Evolutionary conservation across 2,797 vertebrate genomes (phyloP).

Genomic region (Falco cherrug): DNA sequence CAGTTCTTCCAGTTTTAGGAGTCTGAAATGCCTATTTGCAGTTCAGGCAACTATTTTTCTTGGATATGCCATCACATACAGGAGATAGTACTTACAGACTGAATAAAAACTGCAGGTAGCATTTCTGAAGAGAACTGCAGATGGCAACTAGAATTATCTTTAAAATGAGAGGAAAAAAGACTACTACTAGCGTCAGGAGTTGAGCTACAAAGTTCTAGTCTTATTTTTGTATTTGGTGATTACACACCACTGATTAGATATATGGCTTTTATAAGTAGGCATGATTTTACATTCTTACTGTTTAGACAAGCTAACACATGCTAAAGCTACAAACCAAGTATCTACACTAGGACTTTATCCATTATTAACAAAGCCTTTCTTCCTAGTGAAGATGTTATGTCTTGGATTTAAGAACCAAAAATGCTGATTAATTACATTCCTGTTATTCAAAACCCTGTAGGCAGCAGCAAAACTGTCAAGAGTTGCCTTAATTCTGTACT

Average conservation of each 20-base stretch:
- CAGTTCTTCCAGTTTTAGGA: too few relatives aligned
- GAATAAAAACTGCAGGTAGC: neutral
- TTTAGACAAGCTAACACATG: slow-evolving; percentile 22
- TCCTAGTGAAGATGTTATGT: neutral
- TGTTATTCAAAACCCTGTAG: neutral
- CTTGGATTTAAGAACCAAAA: neutral
- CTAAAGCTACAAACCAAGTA: neutral
- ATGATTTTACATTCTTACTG: neutral
- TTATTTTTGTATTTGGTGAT: neutral
- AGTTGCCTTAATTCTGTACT: neutral
- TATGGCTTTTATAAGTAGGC: neutral
- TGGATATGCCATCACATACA: neutral
- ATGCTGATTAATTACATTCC: slow-evolving; percentile 9
- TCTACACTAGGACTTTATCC: slow-evolving; percentile 11
- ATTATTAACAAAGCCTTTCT: neutral
- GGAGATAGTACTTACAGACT: neutral
- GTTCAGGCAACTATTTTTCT: neutral
- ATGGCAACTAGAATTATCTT: neutral
- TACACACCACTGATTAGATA: neutral
- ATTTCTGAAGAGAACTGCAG: neutral
- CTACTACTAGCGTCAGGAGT: neutral
- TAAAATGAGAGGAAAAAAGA: neutral
- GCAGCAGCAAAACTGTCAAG: neutral
- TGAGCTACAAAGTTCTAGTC: neutral
- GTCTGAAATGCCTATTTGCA: neutral